These are phyloP conservation scores for Ispidina picta DNA, from an alignment of 2,797 vertebrate species.

Conservation along the genomic window DNA sequence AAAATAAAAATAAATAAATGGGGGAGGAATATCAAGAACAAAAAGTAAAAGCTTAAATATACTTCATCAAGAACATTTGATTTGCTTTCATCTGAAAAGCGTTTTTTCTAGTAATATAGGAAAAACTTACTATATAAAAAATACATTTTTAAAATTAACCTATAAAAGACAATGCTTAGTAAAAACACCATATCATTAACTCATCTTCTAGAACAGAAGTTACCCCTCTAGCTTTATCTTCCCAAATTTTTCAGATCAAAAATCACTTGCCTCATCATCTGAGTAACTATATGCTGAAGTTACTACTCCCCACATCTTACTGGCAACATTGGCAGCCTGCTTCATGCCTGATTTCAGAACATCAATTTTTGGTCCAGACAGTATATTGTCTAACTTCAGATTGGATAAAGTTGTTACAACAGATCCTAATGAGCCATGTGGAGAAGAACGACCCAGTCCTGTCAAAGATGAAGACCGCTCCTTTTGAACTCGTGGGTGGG, in stretches of 20 bases:
- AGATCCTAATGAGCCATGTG: slow-evolving; percentile 89
- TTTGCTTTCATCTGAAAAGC: background rate
- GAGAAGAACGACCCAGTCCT: slow-evolving; percentile 87
- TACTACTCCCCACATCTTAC: slow-evolving; percentile 93
- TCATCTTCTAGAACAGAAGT: background rate
- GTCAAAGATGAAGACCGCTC: slow-evolving; percentile 86
- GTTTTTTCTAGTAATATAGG: background rate
- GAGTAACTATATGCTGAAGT: slow-evolving; percentile 91
- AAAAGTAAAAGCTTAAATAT: background rate
- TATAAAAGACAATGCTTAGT: background rate
- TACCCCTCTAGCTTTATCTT: background rate
- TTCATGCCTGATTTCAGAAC: slow-evolving; percentile 95
- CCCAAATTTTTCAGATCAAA: background rate
- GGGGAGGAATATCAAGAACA: background rate
- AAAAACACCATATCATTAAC: background rate
- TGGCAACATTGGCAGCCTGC: slow-evolving; percentile 94
- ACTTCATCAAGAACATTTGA: background rate
- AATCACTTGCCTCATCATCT: slow-evolving; percentile 90
- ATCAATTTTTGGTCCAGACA: slow-evolving; percentile 95
- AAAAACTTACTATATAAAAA: background rate
- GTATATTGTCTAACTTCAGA: slow-evolving; percentile 91
- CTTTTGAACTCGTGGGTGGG: slow-evolving; percentile 65
- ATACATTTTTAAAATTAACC: background rate
- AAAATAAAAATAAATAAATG: too few relatives aligned
- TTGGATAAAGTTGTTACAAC: slow-evolving; percentile 92